phyloP scores from a whole-genome alignment of 1,140 invertebrate species.

The Coboldia fuscipes region DNA sequence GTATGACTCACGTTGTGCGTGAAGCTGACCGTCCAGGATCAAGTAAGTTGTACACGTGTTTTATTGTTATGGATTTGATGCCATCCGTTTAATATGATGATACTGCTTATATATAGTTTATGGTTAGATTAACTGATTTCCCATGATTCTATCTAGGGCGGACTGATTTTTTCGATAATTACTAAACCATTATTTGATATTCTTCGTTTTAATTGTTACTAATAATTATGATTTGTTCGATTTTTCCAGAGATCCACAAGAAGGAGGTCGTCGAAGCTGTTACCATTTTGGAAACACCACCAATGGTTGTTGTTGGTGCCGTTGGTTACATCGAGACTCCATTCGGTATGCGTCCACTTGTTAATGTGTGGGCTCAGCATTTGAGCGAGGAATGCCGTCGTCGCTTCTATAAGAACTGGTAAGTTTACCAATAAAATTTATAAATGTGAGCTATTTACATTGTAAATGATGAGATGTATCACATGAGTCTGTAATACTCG shows the following conservation, averaged over 20 bases:
- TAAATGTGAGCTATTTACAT: slow-evolving; percentile 2
- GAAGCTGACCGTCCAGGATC: slow-evolving; percentile 98
- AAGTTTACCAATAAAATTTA: slow-evolving; percentile 19
- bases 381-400: slow-evolving; percentile 93
- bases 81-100: slow-evolving; percentile 9
- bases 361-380: slow-evolving; percentile 97
- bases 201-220: not conserved
- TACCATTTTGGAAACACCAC: slow-evolving; percentile 94
- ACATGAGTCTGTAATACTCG: too few species aligned
- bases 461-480: too few species aligned
- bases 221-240: slow-evolving; percentile 3
- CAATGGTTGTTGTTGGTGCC: slow-evolving; percentile 92
- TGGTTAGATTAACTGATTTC: slow-evolving; percentile 20
- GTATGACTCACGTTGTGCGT: slow-evolving; percentile 98
- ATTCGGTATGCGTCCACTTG: slow-evolving; percentile 79
- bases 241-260: slow-evolving; percentile 84
- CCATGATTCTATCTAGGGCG: slow-evolving; percentile 22
- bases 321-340: slow-evolving; percentile 99
- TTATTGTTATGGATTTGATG: slow-evolving; percentile 7
- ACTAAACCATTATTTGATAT: not conserved
- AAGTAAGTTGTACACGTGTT: slow-evolving; percentile 46
- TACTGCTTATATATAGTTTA: slow-evolving; percentile 12
- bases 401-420: slow-evolving; percentile 99
- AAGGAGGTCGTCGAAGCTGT: slow-evolving; percentile 99
- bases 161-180: slow-evolving; percentile 12